Percentiles rank a stretch among this genome's conserved stretches.
phyloP scores from a whole-genome alignment of 1,140 invertebrate species.

The Cherax destructor region DNA sequence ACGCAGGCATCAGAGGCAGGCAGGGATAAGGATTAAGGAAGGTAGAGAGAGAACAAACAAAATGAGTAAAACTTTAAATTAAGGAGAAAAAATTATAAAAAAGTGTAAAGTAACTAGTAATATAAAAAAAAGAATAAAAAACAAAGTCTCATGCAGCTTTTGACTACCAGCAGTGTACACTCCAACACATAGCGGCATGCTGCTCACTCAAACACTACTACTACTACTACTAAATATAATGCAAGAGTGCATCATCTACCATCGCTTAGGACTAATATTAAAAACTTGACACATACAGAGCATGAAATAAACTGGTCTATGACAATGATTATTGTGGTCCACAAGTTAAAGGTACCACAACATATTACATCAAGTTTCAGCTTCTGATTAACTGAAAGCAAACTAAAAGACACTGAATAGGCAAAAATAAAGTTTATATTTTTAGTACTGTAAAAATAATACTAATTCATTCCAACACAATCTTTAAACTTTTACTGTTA shows the following conservation, averaged over 20 bases:
- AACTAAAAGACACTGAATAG: background rate
- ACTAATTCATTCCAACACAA: background rate
- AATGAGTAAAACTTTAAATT: slow-evolving; percentile 43
- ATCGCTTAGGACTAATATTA: background rate
- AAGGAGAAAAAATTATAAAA: slow-evolving; percentile 42
- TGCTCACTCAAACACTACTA: slow-evolving; percentile 9
- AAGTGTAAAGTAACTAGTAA: slow-evolving; percentile 19
- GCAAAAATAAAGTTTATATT: background rate
- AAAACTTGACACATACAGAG: background rate
- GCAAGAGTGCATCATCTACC: background rate
- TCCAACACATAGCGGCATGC: slow-evolving; percentile 30
- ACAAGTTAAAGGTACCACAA: background rate
- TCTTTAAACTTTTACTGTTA: background rate
- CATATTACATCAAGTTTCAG: background rate
- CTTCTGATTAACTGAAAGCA: background rate
- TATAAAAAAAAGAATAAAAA: slow-evolving; percentile 15
- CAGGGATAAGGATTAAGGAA: slow-evolving; percentile 41
- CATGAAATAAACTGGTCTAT: background rate
- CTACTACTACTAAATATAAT: background rate
- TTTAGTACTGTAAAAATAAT: background rate
- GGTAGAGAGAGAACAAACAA: slow-evolving; percentile 50
- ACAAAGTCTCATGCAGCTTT: background rate
- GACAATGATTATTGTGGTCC: background rate
- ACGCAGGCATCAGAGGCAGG: slow-evolving; percentile 67
- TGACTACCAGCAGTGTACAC: slow-evolving; percentile 28